phyloP scores from a whole-genome alignment of 2,113 vertebrate species.

The Tringa solitaria region DNA sequence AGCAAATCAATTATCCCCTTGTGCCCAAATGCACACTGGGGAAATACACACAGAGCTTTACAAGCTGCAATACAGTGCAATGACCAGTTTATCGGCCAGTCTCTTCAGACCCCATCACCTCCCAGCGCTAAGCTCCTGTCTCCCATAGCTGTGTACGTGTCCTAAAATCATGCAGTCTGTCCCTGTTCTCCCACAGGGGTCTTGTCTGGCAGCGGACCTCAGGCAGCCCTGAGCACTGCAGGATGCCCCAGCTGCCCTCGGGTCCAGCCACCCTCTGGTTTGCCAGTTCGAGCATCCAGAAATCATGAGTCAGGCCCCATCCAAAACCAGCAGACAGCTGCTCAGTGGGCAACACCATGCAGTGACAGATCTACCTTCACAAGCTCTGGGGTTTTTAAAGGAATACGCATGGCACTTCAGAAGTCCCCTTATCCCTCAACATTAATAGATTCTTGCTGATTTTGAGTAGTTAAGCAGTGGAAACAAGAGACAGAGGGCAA shows the following conservation, averaged over 20 bases:
- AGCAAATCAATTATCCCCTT: background rate
- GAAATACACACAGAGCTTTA: background rate
- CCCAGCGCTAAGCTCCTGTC: background rate
- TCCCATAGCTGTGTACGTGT: background rate
- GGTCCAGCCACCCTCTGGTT: background rate
- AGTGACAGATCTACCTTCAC: background rate
- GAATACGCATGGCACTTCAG: background rate
- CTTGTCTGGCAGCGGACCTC: background rate
- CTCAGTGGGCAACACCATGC: background rate
- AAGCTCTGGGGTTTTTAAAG: background rate
- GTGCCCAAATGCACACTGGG: background rate
- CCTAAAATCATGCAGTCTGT: background rate
- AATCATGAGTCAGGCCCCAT: background rate
- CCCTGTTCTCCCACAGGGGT: background rate
- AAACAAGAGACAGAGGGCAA: background rate
- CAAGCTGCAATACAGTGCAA: background rate
- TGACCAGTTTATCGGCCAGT: background rate
- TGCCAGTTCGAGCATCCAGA: background rate
- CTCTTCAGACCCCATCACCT: background rate
- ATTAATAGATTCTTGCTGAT: background rate
- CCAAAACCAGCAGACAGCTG: background rate
- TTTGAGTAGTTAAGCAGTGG: background rate
- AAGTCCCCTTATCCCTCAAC: background rate
- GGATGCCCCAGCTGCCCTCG: rapidly evolving
- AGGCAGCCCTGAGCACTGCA: background rate